phyloP scores from a whole-genome alignment of 2,113 vertebrate genomes.

The Columba janthina region DNA sequence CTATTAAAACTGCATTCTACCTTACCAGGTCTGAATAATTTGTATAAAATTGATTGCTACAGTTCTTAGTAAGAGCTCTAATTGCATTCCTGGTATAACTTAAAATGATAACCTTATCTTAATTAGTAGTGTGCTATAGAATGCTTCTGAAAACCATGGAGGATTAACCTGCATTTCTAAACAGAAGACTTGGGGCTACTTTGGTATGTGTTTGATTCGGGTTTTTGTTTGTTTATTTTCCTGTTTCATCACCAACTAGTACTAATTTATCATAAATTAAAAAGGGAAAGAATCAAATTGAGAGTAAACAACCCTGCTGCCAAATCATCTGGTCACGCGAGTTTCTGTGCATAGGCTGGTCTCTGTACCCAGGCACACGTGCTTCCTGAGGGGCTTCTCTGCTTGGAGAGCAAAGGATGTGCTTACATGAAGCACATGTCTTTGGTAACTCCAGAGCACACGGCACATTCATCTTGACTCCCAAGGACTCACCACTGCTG shows the following conservation, averaged over 20 bases:
- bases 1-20: constrained; percentile 74
- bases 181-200: constrained; percentile 42
- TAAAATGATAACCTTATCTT: constrained; percentile 85
- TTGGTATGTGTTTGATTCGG: background rate
- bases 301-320: background rate
- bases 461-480: accelerated
- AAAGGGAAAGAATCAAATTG: constrained; percentile 48
- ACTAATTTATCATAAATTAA: constrained; percentile 63
- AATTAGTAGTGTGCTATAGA: constrained; percentile 80
- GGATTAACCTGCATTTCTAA: constrained; percentile 79
- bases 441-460: background rate
- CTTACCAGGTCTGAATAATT: constrained; percentile 75
- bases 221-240: background rate
- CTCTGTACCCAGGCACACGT: accelerated
- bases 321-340: background rate
- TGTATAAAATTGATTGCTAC: constrained; percentile 80
- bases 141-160: constrained; percentile 71
- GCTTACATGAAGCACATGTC: accelerated
- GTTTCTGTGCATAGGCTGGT: background rate
- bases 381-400: background rate
- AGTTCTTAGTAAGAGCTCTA: constrained; percentile 77
- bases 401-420: background rate
- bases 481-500: background rate
- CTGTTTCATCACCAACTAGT: constrained; percentile 40
- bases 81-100: constrained; percentile 81